Evolutionary conservation across 2,888 invertebrate species (phyloP).

Genomic region (Heliothis peltigera): DNA sequence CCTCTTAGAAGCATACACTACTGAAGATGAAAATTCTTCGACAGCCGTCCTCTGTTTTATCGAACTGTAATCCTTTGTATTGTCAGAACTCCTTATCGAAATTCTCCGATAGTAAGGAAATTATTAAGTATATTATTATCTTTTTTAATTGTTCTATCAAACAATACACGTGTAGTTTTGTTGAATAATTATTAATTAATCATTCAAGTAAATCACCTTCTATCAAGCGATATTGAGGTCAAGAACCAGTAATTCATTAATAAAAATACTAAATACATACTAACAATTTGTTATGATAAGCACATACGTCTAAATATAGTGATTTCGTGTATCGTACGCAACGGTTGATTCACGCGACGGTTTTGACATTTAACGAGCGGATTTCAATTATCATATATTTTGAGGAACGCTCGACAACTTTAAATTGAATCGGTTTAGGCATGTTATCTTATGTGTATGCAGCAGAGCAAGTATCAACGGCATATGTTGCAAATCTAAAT

Average conservation of each 20-base stretch:
- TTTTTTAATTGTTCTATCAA: not conserved
- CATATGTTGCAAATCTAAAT: conserved; percentile 5
- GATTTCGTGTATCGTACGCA: conserved; percentile 13
- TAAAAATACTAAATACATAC: not conserved
- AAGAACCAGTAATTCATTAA: conserved; percentile 1
- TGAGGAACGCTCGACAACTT: conserved; percentile 13
- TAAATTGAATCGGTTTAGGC: conserved; percentile 3
- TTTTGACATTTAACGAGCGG: conserved; percentile 31
- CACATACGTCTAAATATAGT: conserved; percentile 23
- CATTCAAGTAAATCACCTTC: not conserved
- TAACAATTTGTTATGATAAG: conserved; percentile 22
- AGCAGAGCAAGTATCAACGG: conserved; percentile 3
- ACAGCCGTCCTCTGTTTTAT: not conserved
- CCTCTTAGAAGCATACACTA: conserved; percentile 10
- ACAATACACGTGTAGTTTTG: conserved; percentile 1
- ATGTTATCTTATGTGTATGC: conserved; percentile 9
- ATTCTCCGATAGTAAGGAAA: not conserved
- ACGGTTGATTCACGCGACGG: conserved; percentile 3
- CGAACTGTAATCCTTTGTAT: not conserved
- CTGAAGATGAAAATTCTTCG: conserved; percentile 2
- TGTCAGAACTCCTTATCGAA: not conserved
- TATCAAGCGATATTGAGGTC: not conserved
- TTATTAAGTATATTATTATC: conserved; percentile 1
- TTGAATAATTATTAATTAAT: conserved; percentile 2
- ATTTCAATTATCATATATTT: conserved; percentile 23